Evolutionary conservation across 2,113 vertebrate species (phyloP).

Genomic region (Charadrius vociferus): DNA sequence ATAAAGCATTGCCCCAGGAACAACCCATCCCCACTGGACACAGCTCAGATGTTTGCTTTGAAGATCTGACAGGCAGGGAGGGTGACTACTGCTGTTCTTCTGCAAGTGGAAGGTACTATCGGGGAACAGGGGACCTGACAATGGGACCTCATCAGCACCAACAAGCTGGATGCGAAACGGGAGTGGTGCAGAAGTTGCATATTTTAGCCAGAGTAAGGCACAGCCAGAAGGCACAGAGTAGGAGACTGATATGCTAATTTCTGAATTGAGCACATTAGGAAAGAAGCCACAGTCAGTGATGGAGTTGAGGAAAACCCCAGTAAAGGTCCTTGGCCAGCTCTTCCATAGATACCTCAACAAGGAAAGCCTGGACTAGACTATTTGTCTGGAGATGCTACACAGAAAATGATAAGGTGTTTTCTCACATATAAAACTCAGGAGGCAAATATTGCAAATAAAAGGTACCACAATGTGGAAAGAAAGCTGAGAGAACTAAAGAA

Average conservation of each 20-base stretch:
- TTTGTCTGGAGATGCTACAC: background rate
- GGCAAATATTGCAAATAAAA: background rate
- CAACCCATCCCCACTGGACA: background rate
- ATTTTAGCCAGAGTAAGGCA: background rate
- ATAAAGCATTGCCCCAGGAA: background rate
- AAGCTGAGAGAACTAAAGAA: background rate
- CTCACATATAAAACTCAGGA: background rate
- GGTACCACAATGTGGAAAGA: background rate
- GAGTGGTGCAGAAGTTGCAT: background rate
- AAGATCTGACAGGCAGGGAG: background rate
- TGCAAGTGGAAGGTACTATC: background rate
- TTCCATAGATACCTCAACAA: background rate
- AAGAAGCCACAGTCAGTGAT: background rate
- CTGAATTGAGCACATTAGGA: background rate
- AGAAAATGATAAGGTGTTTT: background rate
- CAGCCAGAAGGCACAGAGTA: background rate
- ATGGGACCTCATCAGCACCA: fast-evolving
- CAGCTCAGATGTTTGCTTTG: background rate
- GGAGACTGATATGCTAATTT: background rate
- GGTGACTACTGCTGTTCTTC: background rate
- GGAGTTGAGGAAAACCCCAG: background rate
- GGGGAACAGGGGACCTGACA: background rate
- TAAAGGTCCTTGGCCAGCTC: background rate
- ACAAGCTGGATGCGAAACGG: background rate
- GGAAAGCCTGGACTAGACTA: background rate